Evolutionary conservation across 2,888 invertebrate genomes (phyloP).

Genomic region (Lochmaea capreae): DNA sequence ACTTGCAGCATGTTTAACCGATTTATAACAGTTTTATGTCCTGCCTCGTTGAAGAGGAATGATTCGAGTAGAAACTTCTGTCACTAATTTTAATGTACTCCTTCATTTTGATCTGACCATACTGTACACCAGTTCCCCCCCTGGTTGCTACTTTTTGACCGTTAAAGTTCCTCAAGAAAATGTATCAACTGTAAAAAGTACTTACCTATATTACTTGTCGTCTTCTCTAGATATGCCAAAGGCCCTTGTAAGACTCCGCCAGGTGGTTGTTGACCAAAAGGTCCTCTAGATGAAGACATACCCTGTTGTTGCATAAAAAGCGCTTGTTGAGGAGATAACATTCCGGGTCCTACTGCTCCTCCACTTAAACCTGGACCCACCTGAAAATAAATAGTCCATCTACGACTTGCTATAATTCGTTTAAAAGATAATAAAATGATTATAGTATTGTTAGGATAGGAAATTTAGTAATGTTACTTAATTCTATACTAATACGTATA

Average conservation of each 20-base stretch:
- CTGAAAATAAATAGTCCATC: slow-evolving; percentile 48
- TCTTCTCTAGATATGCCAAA: slow-evolving; percentile 88
- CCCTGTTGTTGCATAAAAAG: slow-evolving; percentile 74
- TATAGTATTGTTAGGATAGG: too few species aligned
- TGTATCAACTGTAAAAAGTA: neutral
- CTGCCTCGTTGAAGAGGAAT: too few species aligned
- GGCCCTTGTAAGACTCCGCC: slow-evolving; percentile 80
- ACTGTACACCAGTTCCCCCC: too few species aligned
- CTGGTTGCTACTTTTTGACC: too few species aligned
- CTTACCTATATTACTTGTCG: slow-evolving; percentile 87
- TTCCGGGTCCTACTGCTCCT: slow-evolving; percentile 60
- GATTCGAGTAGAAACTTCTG: too few species aligned
- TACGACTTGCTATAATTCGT: slow-evolving; percentile 3
- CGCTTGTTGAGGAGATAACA: slow-evolving; percentile 65
- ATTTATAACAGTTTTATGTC: too few species aligned
- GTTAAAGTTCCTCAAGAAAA: too few species aligned
- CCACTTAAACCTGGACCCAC: slow-evolving; percentile 61
- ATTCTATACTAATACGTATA: too few species aligned
- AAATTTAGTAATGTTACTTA: too few species aligned
- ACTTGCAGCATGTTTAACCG: too few species aligned
- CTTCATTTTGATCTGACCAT: too few species aligned
- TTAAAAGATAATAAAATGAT: neutral
- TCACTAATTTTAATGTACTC: too few species aligned
- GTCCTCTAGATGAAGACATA: slow-evolving; percentile 68
- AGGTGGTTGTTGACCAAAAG: slow-evolving; percentile 67